phyloP scores from a whole-genome alignment of 2,113 vertebrate species.

The Python bivittatus region DNA sequence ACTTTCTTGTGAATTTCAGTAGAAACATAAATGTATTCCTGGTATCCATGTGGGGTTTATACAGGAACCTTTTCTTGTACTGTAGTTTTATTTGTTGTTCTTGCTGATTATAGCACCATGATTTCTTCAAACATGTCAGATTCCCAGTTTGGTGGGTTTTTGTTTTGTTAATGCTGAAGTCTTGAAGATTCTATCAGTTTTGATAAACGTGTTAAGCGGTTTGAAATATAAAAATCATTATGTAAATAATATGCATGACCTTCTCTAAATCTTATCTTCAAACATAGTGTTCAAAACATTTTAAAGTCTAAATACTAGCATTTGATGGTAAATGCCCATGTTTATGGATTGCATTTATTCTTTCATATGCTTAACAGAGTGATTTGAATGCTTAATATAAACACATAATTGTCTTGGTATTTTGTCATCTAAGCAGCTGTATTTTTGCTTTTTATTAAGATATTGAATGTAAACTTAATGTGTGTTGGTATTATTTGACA shows the following conservation, averaged over 20 bases:
- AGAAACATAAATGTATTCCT: not conserved
- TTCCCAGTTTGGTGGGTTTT: not conserved
- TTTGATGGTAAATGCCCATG: conserved; percentile 24
- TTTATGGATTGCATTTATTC: conserved; percentile 47
- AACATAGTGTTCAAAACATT: conserved; percentile 41
- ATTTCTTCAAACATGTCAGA: not conserved
- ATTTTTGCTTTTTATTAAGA: conserved; percentile 69
- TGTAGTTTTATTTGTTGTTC: not conserved
- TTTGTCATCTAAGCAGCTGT: conserved; percentile 74
- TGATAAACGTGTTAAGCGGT: not conserved
- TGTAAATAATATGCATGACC: not conserved
- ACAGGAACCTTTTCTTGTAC: not conserved
- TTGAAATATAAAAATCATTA: not conserved
- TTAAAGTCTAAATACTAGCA: conserved; percentile 22
- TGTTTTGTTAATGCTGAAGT: not conserved
- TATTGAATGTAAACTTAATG: conserved; percentile 70
- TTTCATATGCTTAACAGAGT: conserved; percentile 47
- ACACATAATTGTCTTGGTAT: conserved; percentile 47
- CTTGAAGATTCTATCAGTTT: not conserved
- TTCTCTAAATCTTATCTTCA: conserved; percentile 34
- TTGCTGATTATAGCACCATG: not conserved
- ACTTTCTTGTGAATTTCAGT: not conserved
- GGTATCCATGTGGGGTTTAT: not conserved
- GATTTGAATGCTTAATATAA: conserved; percentile 62
- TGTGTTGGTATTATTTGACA: conserved; percentile 58